Conservation (phyloP, 2,113 vertebrate genomes). For the Atlantisia rogersi region DNA sequence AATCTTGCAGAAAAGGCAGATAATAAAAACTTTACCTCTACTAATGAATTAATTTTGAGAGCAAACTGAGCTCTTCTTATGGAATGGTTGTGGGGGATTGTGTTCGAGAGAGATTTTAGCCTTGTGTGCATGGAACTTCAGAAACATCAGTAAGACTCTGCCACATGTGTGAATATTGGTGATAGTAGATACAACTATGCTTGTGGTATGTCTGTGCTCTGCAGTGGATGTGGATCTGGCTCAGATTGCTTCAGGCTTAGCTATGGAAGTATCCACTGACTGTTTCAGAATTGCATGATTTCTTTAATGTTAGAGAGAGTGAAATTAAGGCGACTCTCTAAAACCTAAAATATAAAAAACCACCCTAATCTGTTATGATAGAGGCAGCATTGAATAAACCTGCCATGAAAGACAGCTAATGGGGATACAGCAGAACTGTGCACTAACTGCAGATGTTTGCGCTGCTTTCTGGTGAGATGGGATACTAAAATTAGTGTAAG, state of each 20-base stretch:
- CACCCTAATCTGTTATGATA: neutral
- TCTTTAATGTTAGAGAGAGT: neutral
- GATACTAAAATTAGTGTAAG: neutral
- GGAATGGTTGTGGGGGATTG: neutral
- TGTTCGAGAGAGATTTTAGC: neutral
- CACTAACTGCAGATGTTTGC: neutral
- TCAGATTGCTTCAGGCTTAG: neutral
- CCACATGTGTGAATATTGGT: neutral
- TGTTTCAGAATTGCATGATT: neutral
- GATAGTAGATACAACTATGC: neutral
- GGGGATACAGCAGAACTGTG: neutral
- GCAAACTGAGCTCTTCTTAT: neutral
- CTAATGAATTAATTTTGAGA: neutral
- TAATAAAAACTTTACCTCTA: neutral
- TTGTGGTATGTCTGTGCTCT: neutral
- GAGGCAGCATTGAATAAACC: neutral
- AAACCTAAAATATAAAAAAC: neutral
- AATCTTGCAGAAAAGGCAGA: neutral
- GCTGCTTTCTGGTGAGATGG: neutral
- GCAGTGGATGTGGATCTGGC: neutral
- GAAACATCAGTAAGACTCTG: neutral
- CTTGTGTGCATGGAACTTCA: rapidly evolving
- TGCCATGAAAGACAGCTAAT: neutral
- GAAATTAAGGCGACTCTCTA: neutral
- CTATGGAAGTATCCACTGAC: neutral